phyloP scores from a whole-genome alignment of 1,140 invertebrate genomes.

The Pararge aegeria region DNA sequence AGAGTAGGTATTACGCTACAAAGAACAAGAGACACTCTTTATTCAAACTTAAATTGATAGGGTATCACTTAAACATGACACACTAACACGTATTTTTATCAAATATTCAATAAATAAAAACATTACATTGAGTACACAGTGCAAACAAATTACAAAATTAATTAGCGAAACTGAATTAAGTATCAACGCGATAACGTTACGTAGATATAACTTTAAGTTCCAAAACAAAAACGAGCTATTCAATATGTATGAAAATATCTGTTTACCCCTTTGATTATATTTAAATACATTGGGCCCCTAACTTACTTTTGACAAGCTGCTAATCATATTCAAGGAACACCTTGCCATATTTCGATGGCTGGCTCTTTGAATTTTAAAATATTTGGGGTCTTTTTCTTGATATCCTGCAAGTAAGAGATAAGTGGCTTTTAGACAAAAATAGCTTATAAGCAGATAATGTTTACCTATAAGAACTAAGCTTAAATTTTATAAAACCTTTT shows the following conservation, averaged over 20 bases:
- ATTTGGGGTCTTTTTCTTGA: slow-evolving; percentile 27
- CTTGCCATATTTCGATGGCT: slow-evolving; percentile 66
- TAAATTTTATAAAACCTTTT: too few relatives aligned
- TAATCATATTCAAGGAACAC: slow-evolving; percentile 75
- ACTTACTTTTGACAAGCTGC: slow-evolving; percentile 76
- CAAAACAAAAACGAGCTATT: slow-evolving; percentile 26
- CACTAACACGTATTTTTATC: background rate
- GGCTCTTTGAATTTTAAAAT: slow-evolving; percentile 72
- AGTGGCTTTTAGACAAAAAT: background rate
- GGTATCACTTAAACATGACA: background rate
- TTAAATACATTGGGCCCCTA: slow-evolving; percentile 64
- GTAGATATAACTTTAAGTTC: background rate
- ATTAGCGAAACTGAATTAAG: background rate
- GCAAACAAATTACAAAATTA: slow-evolving; percentile 9
- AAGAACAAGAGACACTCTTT: too few relatives aligned
- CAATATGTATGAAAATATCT: slow-evolving; percentile 61
- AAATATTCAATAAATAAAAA: background rate
- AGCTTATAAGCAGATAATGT: background rate
- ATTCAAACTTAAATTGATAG: too few relatives aligned
- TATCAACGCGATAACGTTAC: background rate
- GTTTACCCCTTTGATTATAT: slow-evolving; percentile 68
- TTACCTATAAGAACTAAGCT: too few relatives aligned
- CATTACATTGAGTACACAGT: slow-evolving; percentile 2
- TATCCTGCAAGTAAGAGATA: background rate
- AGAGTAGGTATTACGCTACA: too few relatives aligned